Percentiles rank a stretch among this genome's conserved stretches.
Conservation (phyloP, 2,113 vertebrate species). For the Grus americana region DNA sequence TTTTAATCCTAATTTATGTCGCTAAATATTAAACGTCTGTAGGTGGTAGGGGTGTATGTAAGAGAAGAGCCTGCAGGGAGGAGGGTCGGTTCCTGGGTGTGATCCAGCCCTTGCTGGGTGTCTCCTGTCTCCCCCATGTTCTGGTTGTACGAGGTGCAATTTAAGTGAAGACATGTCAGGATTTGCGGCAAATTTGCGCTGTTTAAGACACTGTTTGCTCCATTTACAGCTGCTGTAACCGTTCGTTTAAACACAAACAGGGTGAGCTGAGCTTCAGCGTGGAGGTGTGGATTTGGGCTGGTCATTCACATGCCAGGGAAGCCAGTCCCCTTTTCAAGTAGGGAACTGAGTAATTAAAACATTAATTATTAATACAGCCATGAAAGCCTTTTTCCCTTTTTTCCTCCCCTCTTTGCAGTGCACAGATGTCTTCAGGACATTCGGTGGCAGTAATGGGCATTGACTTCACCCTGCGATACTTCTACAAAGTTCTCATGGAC, state of each 20-base stretch:
- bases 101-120: neutral
- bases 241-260: neutral
- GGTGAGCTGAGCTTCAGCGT: neutral
- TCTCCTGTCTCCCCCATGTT: neutral
- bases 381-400: neutral
- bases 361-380: neutral
- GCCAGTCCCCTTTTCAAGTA: neutral
- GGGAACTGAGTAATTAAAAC: neutral
- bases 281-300: neutral
- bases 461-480: slow-evolving; percentile 96
- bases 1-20: neutral
- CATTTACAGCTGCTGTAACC: rapidly evolving
- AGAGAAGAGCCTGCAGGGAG: neutral
- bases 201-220: neutral
- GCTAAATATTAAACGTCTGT: neutral
- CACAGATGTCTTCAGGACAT: slow-evolving; percentile 88
- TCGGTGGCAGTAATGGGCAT: slow-evolving; percentile 97
- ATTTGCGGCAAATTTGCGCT: neutral
- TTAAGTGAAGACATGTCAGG: neutral
- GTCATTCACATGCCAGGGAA: neutral
- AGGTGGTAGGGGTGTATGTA: neutral
- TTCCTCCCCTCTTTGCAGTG: slow-evolving; percentile 47
- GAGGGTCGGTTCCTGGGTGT: neutral
- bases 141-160: neutral
- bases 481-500: slow-evolving; percentile 97